Percentiles rank a stretch among this genome's conserved stretches.
Conservation (phyloP, 1,140 invertebrate species). For the Drosophila cardini region DNA sequence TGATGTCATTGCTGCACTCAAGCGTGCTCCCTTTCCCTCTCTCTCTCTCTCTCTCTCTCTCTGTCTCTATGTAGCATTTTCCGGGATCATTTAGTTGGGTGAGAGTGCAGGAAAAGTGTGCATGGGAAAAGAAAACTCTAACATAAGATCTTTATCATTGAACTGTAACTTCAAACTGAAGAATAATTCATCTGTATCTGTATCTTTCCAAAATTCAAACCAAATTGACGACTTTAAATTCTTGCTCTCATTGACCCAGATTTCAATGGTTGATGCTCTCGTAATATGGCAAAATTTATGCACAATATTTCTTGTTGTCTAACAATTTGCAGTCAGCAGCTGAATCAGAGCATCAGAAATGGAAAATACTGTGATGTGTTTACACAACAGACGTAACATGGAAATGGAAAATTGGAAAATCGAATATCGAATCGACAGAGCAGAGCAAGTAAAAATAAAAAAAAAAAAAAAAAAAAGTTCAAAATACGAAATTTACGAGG, state of each 20-base stretch:
- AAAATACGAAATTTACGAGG: constrained; percentile 74
- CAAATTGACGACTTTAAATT: constrained; percentile 22
- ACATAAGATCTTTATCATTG: constrained; percentile 9
- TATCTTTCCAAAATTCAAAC: constrained; percentile 13
- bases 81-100: constrained; percentile 37
- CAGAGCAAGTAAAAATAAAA: constrained; percentile 34
- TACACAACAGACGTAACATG: constrained; percentile 53
- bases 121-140: constrained; percentile 20
- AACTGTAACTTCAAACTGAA: constrained; percentile 1
- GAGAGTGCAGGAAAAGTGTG: constrained; percentile 32
- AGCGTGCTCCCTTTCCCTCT: constrained; percentile 13
- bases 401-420: constrained; percentile 45
- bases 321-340: constrained; percentile 61
- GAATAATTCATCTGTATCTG: constrained; percentile 1
- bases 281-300: constrained; percentile 71
- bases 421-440: constrained; percentile 38
- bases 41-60: too few relatives aligned
- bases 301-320: constrained; percentile 44
- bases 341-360: constrained; percentile 8
- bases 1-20: constrained; percentile 60
- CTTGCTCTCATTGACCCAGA: constrained; percentile 48
- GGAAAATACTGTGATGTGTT: constrained; percentile 50
- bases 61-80: constrained; percentile 20
- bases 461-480: too few relatives aligned
- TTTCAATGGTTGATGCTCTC: constrained; percentile 48